phyloP scores from a whole-genome alignment of 1,140 invertebrate genomes.

The Capitella teleta region DNA sequence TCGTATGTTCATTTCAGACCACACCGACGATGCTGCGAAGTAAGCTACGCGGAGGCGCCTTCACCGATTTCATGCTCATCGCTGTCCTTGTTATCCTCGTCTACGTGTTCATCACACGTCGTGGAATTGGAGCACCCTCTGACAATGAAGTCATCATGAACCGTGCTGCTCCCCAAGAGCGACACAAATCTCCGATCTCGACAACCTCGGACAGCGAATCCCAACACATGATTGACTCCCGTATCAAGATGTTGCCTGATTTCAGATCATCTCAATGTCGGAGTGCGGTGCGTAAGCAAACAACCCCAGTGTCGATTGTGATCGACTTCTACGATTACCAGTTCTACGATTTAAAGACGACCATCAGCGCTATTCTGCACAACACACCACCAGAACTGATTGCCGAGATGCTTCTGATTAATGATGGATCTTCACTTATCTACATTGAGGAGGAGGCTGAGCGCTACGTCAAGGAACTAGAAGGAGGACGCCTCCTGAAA shows the following conservation, averaged over 20 bases:
- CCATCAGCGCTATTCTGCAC: constrained; percentile 2
- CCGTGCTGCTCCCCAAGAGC: too few species aligned
- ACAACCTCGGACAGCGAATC: neutral
- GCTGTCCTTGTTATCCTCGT: neutral
- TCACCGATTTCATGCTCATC: neutral
- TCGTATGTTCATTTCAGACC: too few species aligned
- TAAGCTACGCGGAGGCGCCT: neutral
- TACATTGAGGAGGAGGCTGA: constrained; percentile 2
- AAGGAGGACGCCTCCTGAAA: neutral
- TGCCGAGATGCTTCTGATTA: constrained; percentile 8
- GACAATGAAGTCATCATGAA: too few species aligned
- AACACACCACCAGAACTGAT: neutral
- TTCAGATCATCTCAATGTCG: neutral
- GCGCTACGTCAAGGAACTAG: neutral
- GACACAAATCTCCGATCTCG: too few species aligned
- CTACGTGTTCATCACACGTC: neutral
- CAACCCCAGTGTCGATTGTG: constrained; percentile 3
- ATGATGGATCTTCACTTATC: constrained; percentile 9
- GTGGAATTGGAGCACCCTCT: too few species aligned
- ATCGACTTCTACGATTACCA: constrained; percentile 12
- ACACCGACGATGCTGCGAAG: neutral
- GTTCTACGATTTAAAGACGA: constrained; percentile 10
- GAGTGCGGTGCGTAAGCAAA: neutral
- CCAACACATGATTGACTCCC: neutral
- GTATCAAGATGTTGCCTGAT: neutral